Conservation (phyloP, 2,797 vertebrate species). For the Mormyrus proboscirostris region DNA sequence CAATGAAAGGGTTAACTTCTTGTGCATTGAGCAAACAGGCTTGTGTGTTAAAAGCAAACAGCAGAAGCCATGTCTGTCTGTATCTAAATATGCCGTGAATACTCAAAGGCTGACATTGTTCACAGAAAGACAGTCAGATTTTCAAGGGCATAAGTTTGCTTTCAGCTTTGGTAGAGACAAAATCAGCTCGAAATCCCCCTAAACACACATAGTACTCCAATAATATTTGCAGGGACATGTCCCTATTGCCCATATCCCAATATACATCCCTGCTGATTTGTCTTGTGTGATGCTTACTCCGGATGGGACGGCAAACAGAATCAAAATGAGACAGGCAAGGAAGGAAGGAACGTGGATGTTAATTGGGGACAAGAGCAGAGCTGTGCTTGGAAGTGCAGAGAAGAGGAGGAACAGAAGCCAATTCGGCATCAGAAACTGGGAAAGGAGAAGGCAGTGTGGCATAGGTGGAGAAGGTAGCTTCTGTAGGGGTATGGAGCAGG, state of each 20-base stretch:
- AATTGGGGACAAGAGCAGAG: not conserved
- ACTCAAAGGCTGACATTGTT: not conserved
- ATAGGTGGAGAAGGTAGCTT: not conserved
- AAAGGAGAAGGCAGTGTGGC: not conserved
- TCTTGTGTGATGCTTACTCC: not conserved
- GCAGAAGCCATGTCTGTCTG: not conserved
- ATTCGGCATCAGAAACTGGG: not conserved
- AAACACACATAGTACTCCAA: not conserved
- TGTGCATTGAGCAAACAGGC: not conserved
- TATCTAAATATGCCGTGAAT: not conserved
- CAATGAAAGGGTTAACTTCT: not conserved
- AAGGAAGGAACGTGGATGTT: not conserved
- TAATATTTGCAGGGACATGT: not conserved
- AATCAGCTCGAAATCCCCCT: not conserved
- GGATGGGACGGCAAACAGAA: not conserved
- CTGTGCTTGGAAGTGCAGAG: not conserved
- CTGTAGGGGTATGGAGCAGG: not conserved
- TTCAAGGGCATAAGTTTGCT: not conserved
- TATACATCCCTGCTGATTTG: not conserved
- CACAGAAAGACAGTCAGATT: not conserved
- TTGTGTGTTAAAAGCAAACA: not conserved
- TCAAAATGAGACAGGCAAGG: not conserved
- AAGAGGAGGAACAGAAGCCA: not conserved
- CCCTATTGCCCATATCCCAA: not conserved
- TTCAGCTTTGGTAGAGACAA: not conserved